These are phyloP conservation scores for Halocynthia roretzi DNA, from an alignment of 23 tunicate genomes.

Conservation along the genomic window DNA sequence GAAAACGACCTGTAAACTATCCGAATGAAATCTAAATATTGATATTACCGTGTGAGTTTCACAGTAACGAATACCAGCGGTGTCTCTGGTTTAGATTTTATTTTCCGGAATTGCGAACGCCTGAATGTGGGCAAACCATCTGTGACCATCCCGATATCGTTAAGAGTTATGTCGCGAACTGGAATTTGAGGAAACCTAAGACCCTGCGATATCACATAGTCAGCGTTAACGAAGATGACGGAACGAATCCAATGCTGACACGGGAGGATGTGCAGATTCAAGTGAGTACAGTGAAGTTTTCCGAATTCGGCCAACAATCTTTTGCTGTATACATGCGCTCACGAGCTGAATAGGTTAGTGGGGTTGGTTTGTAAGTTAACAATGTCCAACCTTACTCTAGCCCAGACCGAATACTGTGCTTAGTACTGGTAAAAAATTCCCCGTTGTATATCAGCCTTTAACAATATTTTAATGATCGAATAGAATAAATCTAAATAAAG, in stretches of 20 bases:
- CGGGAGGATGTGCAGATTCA: background rate
- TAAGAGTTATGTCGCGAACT: conserved; percentile 5
- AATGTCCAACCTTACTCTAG: too few species aligned
- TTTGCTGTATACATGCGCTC: too few species aligned
- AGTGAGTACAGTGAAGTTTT: background rate
- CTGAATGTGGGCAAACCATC: conserved; percentile 26
- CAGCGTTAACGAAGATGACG: conserved; percentile 25
- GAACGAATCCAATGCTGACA: conserved; percentile 23
- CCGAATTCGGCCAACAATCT: too few species aligned
- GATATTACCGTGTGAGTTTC: background rate
- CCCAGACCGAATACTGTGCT: too few species aligned
- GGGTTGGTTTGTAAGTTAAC: too few species aligned
- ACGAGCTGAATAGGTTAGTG: too few species aligned
- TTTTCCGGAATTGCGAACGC: conserved; percentile 14
- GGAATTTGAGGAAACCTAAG: conserved; percentile 26
- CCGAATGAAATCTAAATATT: background rate
- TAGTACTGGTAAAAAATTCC: too few species aligned
- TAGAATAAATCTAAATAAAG: too few species aligned
- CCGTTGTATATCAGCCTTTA: too few species aligned
- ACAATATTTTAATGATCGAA: too few species aligned
- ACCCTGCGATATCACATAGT: conserved; percentile 21
- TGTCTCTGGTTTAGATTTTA: background rate
- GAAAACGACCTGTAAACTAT: background rate
- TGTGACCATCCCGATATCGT: conserved; percentile 33
- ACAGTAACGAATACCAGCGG: background rate